Conservation (phyloP, 2,797 vertebrate genomes). For the Pitangus sulphuratus region DNA sequence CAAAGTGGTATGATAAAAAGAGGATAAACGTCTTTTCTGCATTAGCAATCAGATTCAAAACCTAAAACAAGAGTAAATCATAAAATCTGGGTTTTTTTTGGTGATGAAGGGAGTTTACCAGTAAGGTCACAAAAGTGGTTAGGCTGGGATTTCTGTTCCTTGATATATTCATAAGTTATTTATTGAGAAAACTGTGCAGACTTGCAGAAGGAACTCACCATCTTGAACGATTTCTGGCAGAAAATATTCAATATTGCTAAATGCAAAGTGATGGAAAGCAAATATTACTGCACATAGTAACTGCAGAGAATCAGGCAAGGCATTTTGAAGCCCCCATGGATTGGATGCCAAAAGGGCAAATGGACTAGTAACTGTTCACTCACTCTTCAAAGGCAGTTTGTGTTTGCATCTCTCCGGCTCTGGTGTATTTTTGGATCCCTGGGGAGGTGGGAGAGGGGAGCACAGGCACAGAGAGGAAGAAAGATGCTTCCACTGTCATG, state of each 20-base stretch:
- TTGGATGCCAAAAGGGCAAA: neutral
- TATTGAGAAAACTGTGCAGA: neutral
- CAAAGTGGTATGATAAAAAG: neutral
- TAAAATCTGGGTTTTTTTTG: neutral
- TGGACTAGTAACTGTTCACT: neutral
- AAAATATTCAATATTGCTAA: neutral
- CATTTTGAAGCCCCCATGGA: neutral
- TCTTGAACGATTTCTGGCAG: neutral
- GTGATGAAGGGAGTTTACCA: neutral
- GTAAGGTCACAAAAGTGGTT: neutral
- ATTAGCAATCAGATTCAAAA: neutral
- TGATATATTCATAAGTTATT: accelerated
- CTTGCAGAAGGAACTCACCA: neutral
- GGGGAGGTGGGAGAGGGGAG: neutral
- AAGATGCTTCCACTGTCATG: neutral
- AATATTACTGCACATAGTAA: neutral
- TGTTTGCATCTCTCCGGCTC: neutral
- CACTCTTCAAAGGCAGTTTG: neutral
- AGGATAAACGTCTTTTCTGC: neutral
- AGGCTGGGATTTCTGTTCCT: neutral
- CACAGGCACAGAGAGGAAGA: neutral
- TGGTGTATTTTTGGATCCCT: neutral
- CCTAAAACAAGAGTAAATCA: neutral
- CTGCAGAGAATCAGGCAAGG: neutral
- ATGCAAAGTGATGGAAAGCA: neutral